Percentiles rank a stretch among this genome's conserved stretches.
These are phyloP conservation scores for Linnaemya tessellans DNA, from an alignment of 2,888 invertebrate species.

Conservation along the genomic window DNA sequence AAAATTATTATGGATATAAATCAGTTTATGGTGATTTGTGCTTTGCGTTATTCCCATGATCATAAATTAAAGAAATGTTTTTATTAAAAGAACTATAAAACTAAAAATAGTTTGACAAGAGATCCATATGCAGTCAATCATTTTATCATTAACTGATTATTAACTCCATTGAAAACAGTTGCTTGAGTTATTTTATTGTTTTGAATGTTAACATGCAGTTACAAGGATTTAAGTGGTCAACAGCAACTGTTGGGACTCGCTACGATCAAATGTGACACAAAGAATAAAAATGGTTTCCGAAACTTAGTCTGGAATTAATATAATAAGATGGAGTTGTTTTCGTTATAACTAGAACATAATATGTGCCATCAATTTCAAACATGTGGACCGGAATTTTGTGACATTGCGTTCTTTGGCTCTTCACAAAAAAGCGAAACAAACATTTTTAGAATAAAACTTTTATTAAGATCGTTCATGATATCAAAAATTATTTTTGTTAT, in stretches of 20 bases:
- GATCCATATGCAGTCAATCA: slow-evolving; percentile 45
- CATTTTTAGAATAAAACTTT: too few species aligned
- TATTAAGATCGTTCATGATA: too few species aligned
- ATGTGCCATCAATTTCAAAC: too few species aligned
- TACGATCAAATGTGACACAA: too few species aligned
- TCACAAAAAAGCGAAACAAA: too few species aligned
- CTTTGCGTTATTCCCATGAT: slow-evolving; percentile 44
- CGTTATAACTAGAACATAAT: too few species aligned
- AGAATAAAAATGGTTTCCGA: too few species aligned
- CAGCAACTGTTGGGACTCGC: neutral
- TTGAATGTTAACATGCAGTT: slow-evolving; percentile 10
- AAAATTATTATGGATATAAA: slow-evolving; percentile 40
- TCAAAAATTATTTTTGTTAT: too few species aligned
- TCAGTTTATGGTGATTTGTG: slow-evolving; percentile 49
- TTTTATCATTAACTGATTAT: slow-evolving; percentile 52
- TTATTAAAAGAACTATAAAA: slow-evolving; percentile 2
- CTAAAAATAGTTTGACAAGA: slow-evolving; percentile 17
- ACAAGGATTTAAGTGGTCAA: neutral
- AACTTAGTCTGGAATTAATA: too few species aligned
- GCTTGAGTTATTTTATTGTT: slow-evolving; percentile 31
- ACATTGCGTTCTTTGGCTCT: too few species aligned
- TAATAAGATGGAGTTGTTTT: too few species aligned
- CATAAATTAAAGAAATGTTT: slow-evolving; percentile 33
- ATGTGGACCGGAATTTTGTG: too few species aligned
- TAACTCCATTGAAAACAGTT: slow-evolving; percentile 33